phyloP scores from a whole-genome alignment of 2,113 vertebrate species.

The Emydocephalus ijimae region DNA sequence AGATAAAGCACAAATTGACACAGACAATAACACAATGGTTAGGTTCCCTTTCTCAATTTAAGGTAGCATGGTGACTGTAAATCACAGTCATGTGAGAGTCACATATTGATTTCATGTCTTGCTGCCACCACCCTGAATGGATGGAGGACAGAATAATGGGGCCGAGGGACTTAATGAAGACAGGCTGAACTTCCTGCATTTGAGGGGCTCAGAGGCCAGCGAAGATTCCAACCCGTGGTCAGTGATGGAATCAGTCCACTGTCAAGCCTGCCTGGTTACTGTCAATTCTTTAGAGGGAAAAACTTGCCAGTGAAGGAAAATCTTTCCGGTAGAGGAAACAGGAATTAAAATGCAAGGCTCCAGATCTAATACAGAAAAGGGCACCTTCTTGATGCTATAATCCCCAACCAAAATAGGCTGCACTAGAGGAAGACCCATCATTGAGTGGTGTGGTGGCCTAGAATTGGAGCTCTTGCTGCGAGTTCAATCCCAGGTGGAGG shows the following conservation, averaged over 20 bases:
- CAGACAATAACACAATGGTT: neutral
- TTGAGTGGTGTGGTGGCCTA: neutral
- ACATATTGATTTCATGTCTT: neutral
- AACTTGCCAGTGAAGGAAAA: neutral
- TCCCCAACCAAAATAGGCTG: neutral
- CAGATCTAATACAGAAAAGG: constrained; percentile 18
- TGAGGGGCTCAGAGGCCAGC: neutral
- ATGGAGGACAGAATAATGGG: neutral
- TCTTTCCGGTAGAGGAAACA: neutral
- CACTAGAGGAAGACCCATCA: neutral
- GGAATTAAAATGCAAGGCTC: neutral
- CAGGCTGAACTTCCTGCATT: neutral
- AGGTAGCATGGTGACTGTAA: neutral
- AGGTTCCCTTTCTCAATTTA: neutral
- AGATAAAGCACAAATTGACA: neutral
- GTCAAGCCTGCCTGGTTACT: neutral
- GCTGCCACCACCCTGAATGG: neutral
- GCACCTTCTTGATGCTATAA: neutral
- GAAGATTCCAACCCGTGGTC: neutral
- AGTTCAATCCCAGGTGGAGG: no score
- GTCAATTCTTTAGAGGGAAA: neutral
- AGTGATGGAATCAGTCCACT: neutral
- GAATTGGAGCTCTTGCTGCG: no score
- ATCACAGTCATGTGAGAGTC: neutral
- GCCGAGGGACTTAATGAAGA: neutral